phyloP scores from a whole-genome alignment of 2,797 vertebrate species.

The Chelon auratus region DNA sequence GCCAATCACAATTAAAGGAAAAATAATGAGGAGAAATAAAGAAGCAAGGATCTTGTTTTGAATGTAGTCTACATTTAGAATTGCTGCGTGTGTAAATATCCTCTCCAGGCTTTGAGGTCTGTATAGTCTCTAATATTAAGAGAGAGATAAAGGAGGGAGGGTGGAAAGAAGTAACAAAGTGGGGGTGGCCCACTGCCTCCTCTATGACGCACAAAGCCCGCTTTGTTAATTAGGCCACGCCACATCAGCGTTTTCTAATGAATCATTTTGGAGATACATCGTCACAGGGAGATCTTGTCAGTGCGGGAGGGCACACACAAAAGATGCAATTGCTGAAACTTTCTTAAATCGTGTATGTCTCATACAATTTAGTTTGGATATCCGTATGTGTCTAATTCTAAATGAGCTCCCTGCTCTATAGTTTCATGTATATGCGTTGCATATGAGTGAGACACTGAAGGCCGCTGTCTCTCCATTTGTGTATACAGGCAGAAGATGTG shows the following conservation, averaged over 20 bases:
- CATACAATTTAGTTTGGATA: not conserved
- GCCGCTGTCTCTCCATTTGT: slow-evolving; percentile 33
- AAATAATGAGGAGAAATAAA: slow-evolving; percentile 64
- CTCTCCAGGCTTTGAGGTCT: slow-evolving; percentile 76
- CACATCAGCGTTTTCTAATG: slow-evolving; percentile 91
- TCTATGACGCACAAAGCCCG: slow-evolving; percentile 76
- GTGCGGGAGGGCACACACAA: slow-evolving; percentile 65
- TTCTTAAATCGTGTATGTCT: not conserved
- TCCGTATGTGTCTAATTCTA: not conserved
- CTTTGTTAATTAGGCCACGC: slow-evolving; percentile 90
- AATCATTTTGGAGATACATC: slow-evolving; percentile 87
- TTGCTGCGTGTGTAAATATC: slow-evolving; percentile 77
- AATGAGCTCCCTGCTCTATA: not conserved
- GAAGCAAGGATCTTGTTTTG: slow-evolving; percentile 66
- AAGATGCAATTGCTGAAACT: not conserved
- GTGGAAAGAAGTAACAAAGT: slow-evolving; percentile 29
- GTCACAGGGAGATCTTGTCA: slow-evolving; percentile 76
- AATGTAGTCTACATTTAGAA: slow-evolving; percentile 82
- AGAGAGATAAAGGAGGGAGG: slow-evolving; percentile 46
- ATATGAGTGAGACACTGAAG: slow-evolving; percentile 14
- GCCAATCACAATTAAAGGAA: slow-evolving; percentile 74
- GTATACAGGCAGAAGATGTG: slow-evolving; percentile 84
- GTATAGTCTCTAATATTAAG: slow-evolving; percentile 63
- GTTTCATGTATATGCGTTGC: not conserved
- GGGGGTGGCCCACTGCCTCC: slow-evolving; percentile 7